A percentile compares a stretch with the other conserved stretches of the same genome.
phyloP scores from a whole-genome alignment of 2,888 invertebrate species.

The Scaptomyza polygonia region DNA sequence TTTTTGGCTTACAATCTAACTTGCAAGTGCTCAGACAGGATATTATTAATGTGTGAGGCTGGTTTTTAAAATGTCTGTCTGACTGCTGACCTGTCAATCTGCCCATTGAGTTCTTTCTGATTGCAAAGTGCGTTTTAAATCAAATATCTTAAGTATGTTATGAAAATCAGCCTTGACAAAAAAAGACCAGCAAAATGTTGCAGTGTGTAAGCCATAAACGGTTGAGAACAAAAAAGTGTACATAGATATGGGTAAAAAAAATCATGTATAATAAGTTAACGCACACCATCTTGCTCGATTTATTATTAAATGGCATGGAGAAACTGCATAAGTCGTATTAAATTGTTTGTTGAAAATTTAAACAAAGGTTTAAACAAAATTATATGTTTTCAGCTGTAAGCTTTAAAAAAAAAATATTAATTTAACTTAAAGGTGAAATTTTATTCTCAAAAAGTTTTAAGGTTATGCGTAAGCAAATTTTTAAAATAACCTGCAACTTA shows the following conservation, averaged over 20 bases:
- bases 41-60: slow-evolving; percentile 50
- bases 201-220: background rate
- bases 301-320: too few relatives aligned
- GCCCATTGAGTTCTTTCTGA: slow-evolving; percentile 17
- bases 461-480: background rate
- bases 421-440: too few relatives aligned
- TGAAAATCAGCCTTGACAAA: slow-evolving; percentile 36
- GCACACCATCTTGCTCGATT: background rate
- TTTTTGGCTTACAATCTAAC: slow-evolving; percentile 37
- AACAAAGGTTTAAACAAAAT: too few relatives aligned
- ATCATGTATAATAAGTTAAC: background rate
- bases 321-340: too few relatives aligned
- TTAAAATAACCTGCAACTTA: slow-evolving; percentile 46
- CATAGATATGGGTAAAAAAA: background rate
- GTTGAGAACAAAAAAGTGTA: background rate
- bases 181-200: background rate
- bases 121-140: slow-evolving; percentile 45
- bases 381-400: too few relatives aligned
- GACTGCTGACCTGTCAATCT: slow-evolving; percentile 5
- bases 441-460: too few relatives aligned
- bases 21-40: slow-evolving; percentile 56
- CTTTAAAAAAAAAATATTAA: too few relatives aligned
- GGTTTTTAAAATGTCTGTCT: background rate
- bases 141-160: slow-evolving; percentile 59
- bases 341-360: too few relatives aligned